Conservation (phyloP, 2,113 vertebrate species). For the Corvus hawaiiensis region DNA sequence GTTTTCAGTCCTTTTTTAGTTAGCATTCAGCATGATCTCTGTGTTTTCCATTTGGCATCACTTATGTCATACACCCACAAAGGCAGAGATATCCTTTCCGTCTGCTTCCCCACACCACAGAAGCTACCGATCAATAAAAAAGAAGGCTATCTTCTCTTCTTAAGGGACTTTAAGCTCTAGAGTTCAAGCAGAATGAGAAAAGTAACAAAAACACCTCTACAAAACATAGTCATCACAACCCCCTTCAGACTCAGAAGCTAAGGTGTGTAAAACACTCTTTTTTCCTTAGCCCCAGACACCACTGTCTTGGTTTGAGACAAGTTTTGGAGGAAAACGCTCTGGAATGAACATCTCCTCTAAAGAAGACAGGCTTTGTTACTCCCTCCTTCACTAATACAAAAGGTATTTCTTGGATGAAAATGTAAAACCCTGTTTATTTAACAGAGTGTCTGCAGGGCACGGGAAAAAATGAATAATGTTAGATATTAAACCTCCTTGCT, state of each 20-base stretch:
- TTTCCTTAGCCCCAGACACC: neutral
- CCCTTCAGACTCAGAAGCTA: neutral
- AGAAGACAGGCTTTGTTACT: too few relatives aligned
- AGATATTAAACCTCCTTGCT: neutral
- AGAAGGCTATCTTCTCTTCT: neutral
- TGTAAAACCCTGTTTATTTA: neutral
- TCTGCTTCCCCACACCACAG: neutral
- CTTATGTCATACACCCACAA: neutral
- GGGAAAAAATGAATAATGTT: neutral
- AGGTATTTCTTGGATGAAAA: neutral
- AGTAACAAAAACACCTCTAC: neutral
- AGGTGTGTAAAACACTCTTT: neutral
- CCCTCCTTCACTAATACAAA: neutral
- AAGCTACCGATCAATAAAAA: neutral
- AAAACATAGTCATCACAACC: neutral
- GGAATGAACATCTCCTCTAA: too few relatives aligned
- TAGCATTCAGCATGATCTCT: neutral
- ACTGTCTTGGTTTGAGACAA: neutral
- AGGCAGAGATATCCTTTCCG: neutral
- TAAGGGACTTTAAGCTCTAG: neutral
- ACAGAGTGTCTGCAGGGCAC: neutral
- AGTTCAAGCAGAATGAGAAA: neutral
- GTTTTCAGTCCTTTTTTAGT: neutral
- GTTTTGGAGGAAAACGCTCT: too few relatives aligned
- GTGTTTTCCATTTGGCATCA: neutral